Conservation (phyloP, 2,888 invertebrate genomes). For the Aproaerema taeniolella region DNA sequence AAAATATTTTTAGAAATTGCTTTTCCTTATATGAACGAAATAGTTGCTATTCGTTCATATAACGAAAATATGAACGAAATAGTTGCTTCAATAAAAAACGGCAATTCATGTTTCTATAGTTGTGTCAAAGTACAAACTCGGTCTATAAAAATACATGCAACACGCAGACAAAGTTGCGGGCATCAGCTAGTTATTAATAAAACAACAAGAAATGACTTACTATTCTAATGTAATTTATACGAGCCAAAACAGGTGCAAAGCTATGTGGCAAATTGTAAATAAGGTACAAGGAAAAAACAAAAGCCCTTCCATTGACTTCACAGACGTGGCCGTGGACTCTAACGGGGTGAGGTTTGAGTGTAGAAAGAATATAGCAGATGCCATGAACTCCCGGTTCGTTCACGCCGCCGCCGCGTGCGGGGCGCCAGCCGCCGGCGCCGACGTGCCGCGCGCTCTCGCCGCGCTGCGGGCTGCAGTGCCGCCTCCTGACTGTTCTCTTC, state of each 20-base stretch:
- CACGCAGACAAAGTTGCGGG: too few species aligned
- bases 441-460: not conserved
- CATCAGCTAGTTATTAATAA: too few species aligned
- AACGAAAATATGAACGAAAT: too few species aligned
- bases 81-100: too few species aligned
- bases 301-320: not conserved
- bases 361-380: conserved; percentile 1
- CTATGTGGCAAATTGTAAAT: conserved; percentile 1
- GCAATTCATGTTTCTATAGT: too few species aligned
- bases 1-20: too few species aligned
- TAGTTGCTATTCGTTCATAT: too few species aligned
- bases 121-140: too few species aligned
- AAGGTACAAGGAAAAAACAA: conserved; percentile 2
- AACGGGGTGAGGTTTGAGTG: not conserved
- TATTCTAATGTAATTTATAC: not conserved
- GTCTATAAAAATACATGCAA: too few species aligned
- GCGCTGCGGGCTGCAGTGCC: not conserved
- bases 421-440: conserved; percentile 3
- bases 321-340: not conserved
- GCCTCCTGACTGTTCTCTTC: not conserved
- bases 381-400: conserved; percentile 8
- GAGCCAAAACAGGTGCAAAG: not conserved
- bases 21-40: too few species aligned
- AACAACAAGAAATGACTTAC: too few species aligned
- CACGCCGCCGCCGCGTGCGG: conserved; percentile 8